A percentile compares a stretch with the other conserved stretches of the same genome.
These are phyloP conservation scores for Geotrupes spiniger DNA, from an alignment of 2,888 invertebrate species.

Conservation along the genomic window DNA sequence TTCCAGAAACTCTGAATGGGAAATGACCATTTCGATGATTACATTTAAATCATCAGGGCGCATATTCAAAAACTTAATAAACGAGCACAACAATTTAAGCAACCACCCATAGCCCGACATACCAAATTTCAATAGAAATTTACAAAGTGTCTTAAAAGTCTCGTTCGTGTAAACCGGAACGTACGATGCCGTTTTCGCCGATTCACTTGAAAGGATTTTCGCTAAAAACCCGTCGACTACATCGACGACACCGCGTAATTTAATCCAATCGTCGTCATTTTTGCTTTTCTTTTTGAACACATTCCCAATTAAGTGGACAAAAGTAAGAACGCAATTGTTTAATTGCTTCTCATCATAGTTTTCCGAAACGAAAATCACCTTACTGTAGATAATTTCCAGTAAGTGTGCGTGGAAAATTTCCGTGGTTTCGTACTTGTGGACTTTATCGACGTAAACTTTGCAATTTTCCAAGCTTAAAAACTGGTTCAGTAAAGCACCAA, in stretches of 20 bases:
- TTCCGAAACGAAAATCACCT: slow-evolving; percentile 9
- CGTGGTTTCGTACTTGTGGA: slow-evolving; percentile 61
- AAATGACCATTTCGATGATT: slow-evolving; percentile 70
- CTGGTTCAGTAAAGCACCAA: slow-evolving; percentile 58
- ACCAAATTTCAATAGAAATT: slow-evolving; percentile 65
- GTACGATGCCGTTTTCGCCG: slow-evolving; percentile 2
- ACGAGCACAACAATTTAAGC: slow-evolving; percentile 53
- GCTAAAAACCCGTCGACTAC: slow-evolving; percentile 27
- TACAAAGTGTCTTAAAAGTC: slow-evolving; percentile 61
- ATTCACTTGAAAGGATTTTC: not conserved
- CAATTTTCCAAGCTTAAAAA: slow-evolving; percentile 61
- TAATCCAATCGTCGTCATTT: slow-evolving; percentile 28
- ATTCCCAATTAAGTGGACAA: slow-evolving; percentile 55
- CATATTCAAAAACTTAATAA: slow-evolving; percentile 57
- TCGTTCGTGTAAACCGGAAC: slow-evolving; percentile 40
- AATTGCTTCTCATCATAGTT: slow-evolving; percentile 44
- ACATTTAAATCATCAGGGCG: slow-evolving; percentile 53
- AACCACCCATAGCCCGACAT: slow-evolving; percentile 44
- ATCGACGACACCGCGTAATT: slow-evolving; percentile 29
- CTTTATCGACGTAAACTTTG: slow-evolving; percentile 57
- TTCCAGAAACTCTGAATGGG: slow-evolving; percentile 75
- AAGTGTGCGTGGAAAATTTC: slow-evolving; percentile 60
- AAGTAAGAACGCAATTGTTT: slow-evolving; percentile 56
- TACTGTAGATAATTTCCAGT: slow-evolving; percentile 52
- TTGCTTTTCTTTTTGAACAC: slow-evolving; percentile 50